These are phyloP conservation scores for Chrysaora quinquecirrha DNA, from an alignment of 30 jellyfish, hydroid and myxozoan species.

Conservation along the genomic window DNA sequence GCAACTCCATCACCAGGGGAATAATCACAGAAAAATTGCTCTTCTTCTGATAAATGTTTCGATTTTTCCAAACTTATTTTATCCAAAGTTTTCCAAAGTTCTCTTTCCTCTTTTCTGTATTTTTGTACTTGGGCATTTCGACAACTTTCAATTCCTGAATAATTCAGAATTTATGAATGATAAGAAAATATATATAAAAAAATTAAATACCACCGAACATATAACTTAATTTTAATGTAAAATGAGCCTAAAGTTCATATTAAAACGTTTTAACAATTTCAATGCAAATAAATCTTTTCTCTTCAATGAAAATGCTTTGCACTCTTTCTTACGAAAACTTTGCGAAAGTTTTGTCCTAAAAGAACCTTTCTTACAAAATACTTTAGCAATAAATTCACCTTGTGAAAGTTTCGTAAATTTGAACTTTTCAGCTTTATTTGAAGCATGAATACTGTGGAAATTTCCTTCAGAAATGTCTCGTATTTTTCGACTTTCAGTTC, in stretches of 20 bases:
- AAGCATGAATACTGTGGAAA: slow-evolving; percentile 77
- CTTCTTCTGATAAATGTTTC: slow-evolving; percentile 40
- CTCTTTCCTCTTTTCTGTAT: slow-evolving; percentile 72
- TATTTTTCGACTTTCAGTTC: slow-evolving; percentile 24
- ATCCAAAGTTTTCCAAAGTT: slow-evolving; percentile 49
- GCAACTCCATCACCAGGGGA: slow-evolving; percentile 61
- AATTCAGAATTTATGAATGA: background rate
- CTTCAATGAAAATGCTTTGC: too few relatives aligned
- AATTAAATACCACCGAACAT: too few relatives aligned
- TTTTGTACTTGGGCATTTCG: slow-evolving; percentile 74
- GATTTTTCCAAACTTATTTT: slow-evolving; percentile 66
- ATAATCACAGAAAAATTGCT: slow-evolving; percentile 30
- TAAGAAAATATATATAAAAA: too few relatives aligned
- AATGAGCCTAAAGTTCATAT: too few relatives aligned
- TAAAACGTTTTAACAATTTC: too few relatives aligned
- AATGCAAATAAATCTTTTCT: too few relatives aligned
- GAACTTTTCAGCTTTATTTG: slow-evolving; percentile 94
- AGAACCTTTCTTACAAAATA: too few relatives aligned
- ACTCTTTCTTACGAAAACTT: too few relatives aligned
- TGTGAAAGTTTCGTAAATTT: slow-evolving; percentile 62
- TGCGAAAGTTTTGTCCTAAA: too few relatives aligned
- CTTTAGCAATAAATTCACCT: slow-evolving; percentile 41
- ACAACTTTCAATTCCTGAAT: slow-evolving; percentile 84
- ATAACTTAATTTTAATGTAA: too few relatives aligned
- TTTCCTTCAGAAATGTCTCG: slow-evolving; percentile 82